Base-by-base conservation (phyloP, 2,797 vertebrate species). In the Carapus acus region DNA sequence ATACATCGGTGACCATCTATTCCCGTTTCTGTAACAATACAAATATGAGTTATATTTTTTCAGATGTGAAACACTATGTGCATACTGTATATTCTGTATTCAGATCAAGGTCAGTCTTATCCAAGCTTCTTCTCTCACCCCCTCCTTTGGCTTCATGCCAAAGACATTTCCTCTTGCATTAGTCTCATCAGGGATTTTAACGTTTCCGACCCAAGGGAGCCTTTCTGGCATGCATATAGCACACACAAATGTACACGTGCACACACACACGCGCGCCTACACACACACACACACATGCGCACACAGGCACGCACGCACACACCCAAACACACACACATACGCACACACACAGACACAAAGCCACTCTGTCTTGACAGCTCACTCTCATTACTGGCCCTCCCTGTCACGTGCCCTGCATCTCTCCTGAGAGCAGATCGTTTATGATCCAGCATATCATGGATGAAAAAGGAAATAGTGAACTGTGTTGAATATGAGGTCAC, bases 171-270 rank as follows among this genome's bases (percentile, higher is more conserved):
- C 74, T 80, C 76, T 75, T 74, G 77, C 76, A 82, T 88, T 86
- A 88, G 80, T 68, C 83, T 89, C 84, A 83, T 86, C 76, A 59
- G 75, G 67, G 80, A 74, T 66, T 82, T 82, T 81, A 85, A 78
- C 85, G 58, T 70, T 60, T 72, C 62, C 76, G 71, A 36, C 79
- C 84, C 83, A 86, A 70, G 74, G 77, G 48, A 73, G 67, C 60
- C 70, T 62, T 65, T 67, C 80, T 78, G 79, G 80, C 84, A 84
- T 39, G 54, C 45, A 74, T 52, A 39, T 48, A 58, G 38, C 49
- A 46, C 57, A 52, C 31, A 52, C 34, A 27, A n/a, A n/a, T n/a
- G n/a, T n/a, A n/a, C n/a, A n/a, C n/a, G n/a, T n/a, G n/a, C n/a
- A n/a, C n/a, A n/a, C n/a, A n/a, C n/a, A n/a, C n/a, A n/a, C n/a